Conservation (phyloP, 2,113 vertebrate genomes). For the Isichthys henryi region DNA sequence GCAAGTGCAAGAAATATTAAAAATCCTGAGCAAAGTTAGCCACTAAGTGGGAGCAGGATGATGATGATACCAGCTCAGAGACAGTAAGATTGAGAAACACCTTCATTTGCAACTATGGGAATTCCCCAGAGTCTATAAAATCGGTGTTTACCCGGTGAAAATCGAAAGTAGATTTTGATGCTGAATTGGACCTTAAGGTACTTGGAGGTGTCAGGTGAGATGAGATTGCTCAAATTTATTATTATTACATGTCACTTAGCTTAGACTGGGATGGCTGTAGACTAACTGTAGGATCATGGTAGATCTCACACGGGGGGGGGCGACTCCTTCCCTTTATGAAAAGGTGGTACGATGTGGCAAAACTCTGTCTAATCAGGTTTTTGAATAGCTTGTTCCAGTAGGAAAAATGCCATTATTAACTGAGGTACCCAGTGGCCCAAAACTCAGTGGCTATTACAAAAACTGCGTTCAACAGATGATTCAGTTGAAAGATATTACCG, state of each 20-base stretch:
- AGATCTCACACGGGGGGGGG: not conserved
- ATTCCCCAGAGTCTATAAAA: not conserved
- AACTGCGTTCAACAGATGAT: not conserved
- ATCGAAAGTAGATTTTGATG: not conserved
- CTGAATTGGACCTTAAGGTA: not conserved
- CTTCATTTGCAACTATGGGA: not conserved
- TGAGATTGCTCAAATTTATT: not conserved
- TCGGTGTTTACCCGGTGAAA: not conserved
- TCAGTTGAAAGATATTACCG: not conserved
- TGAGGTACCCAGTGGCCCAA: not conserved
- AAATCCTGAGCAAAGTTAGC: not conserved
- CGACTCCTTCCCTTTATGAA: not conserved
- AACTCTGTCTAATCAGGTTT: not conserved
- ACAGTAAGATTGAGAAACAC: not conserved
- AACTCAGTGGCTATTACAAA: not conserved
- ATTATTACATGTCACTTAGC: not conserved
- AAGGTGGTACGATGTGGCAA: not conserved
- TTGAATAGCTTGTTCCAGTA: not conserved
- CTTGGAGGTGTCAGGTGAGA: not conserved
- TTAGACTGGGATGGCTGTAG: not conserved
- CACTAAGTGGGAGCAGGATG: not conserved
- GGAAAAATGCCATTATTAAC: not conserved
- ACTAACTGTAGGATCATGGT: not conserved
- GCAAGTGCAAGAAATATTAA: not conserved
- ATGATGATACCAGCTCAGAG: not conserved